phyloP scores from a whole-genome alignment of 2,797 vertebrate genomes.

The Anomalospiza imberbis region DNA sequence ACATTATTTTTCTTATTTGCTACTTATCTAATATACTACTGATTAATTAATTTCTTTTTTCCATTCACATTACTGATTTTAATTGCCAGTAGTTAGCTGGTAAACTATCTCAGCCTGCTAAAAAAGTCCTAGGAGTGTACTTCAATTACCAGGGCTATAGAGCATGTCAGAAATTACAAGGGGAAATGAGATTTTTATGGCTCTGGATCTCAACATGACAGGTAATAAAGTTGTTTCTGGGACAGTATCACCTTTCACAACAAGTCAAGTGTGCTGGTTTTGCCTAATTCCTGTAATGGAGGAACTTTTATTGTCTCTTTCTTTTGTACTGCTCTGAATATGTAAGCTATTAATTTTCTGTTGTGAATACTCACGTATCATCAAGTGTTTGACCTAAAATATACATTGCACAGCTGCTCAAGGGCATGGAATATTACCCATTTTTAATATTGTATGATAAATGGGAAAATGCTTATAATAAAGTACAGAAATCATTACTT shows the following conservation, averaged over 20 bases:
- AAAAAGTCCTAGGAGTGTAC: slow-evolving; percentile 25
- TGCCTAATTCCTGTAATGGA: slow-evolving; percentile 3
- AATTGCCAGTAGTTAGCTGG: slow-evolving; percentile 66
- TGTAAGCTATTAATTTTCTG: background rate
- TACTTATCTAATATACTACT: slow-evolving; percentile 51
- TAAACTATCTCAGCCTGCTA: slow-evolving; percentile 46
- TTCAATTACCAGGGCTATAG: slow-evolving; percentile 63
- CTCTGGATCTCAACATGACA: slow-evolving; percentile 54
- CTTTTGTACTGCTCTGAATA: slow-evolving; percentile 2
- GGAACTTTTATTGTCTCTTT: slow-evolving; percentile 41
- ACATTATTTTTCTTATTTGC: slow-evolving; percentile 38
- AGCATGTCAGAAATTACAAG: slow-evolving; percentile 49
- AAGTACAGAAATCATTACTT: slow-evolving; percentile 44
- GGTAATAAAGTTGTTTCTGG: slow-evolving; percentile 60
- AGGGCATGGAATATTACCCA: slow-evolving; percentile 18
- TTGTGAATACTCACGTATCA: background rate
- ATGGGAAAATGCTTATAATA: slow-evolving; percentile 54
- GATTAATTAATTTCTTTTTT: slow-evolving; percentile 64
- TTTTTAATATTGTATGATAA: slow-evolving; percentile 38
- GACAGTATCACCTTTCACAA: slow-evolving; percentile 42
- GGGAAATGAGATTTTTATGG: slow-evolving; percentile 53
- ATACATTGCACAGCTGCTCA: slow-evolving; percentile 5
- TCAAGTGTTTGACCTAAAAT: slow-evolving; percentile 12
- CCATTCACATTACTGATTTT: slow-evolving; percentile 61
- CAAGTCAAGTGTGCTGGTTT: slow-evolving; percentile 36